A percentile compares a stretch with the other conserved stretches of the same genome.
Conservation (phyloP, 2,797 vertebrate species). For the Chiropotes sagulatus region DNA sequence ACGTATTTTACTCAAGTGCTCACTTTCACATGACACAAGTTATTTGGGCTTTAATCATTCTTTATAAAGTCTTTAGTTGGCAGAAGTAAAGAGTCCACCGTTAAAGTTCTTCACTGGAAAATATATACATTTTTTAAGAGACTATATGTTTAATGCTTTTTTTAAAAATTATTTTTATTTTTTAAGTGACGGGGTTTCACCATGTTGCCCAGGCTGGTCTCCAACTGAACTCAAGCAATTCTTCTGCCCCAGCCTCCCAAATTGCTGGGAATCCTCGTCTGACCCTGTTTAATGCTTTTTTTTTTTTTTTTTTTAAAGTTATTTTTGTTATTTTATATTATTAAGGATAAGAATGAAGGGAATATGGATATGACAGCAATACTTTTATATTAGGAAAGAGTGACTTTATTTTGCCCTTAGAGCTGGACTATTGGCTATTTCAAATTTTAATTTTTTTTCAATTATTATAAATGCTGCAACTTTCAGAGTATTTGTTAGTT, state of each 20-base stretch:
- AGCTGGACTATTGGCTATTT: not conserved
- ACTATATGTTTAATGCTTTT: not conserved
- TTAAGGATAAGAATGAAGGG: not conserved
- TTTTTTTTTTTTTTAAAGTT: not conserved
- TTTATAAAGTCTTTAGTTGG: not conserved
- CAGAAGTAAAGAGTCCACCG: not conserved
- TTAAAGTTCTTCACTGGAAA: not conserved
- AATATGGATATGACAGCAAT: not conserved
- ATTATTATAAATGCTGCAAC: not conserved
- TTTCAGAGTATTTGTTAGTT: constrained; percentile 16
- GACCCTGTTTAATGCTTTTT: not conserved
- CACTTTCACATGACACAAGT: not conserved
- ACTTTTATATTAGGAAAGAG: constrained; percentile 9
- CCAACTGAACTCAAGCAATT: not conserved
- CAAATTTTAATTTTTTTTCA: not conserved
- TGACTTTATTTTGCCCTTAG: constrained; percentile 20
- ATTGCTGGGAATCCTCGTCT: not conserved
- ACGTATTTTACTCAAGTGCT: not conserved
- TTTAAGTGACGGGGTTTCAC: not conserved
- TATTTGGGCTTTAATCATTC: not conserved
- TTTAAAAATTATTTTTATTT: not conserved
- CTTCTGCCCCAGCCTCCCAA: not conserved
- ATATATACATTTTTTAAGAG: not conserved
- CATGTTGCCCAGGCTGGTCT: not conserved
- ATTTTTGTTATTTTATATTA: not conserved